phyloP scores from a whole-genome alignment of 2,888 invertebrate species.

The Acrobasis consociella region DNA sequence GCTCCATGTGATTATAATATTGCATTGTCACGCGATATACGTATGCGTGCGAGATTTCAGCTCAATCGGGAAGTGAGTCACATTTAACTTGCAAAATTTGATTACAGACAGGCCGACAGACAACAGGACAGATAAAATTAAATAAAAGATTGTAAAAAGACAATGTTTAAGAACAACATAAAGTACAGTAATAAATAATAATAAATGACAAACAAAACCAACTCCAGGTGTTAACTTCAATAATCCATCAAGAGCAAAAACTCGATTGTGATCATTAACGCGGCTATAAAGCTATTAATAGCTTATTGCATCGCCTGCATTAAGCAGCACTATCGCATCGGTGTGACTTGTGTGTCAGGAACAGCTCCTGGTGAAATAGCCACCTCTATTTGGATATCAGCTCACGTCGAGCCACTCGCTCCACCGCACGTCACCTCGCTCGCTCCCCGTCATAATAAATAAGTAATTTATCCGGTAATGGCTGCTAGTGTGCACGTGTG shows the following conservation, averaged over 20 bases:
- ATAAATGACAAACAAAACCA: background rate
- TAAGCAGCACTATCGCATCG: conserved; percentile 17
- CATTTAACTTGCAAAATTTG: too few relatives aligned
- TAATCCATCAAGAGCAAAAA: background rate
- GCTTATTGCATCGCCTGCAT: background rate
- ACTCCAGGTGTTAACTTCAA: background rate
- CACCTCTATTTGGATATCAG: conserved; percentile 49
- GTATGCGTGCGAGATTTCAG: too few relatives aligned
- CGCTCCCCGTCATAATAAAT: conserved; percentile 45
- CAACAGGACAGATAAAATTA: too few relatives aligned
- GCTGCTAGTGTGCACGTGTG: conserved; percentile 27
- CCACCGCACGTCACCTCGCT: conserved; percentile 42
- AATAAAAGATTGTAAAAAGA: too few relatives aligned
- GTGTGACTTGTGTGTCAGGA: conserved; percentile 21
- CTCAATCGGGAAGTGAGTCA: too few relatives aligned
- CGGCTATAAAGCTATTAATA: background rate
- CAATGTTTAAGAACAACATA: too few relatives aligned
- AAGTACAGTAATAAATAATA: background rate
- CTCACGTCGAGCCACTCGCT: conserved; percentile 41
- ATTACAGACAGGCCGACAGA: too few relatives aligned
- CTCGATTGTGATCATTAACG: background rate
- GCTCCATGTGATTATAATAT: too few relatives aligned
- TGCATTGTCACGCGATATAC: too few relatives aligned
- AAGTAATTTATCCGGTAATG: conserved; percentile 45
- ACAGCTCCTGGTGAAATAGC: conserved; percentile 26